These are phyloP conservation scores for Cervus canadensis DNA, from an alignment of 2,113 vertebrate genomes.

Conservation along the genomic window DNA sequence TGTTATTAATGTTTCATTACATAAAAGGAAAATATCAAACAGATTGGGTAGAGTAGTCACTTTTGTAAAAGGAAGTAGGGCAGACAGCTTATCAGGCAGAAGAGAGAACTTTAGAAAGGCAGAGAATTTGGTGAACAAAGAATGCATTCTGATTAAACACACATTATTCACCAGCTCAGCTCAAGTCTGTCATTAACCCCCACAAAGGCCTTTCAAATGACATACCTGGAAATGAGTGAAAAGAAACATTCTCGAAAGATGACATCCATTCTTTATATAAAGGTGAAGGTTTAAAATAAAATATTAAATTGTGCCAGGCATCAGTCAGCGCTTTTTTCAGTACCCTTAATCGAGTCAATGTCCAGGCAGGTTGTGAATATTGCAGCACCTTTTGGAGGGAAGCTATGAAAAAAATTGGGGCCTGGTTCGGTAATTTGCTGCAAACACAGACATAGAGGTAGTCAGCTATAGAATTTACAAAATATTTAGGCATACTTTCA, in stretches of 20 bases:
- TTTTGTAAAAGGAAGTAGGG: conserved; percentile 47
- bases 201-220: neutral
- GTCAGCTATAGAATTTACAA: neutral
- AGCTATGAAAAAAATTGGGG: neutral
- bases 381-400: neutral
- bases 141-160: neutral
- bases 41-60: neutral
- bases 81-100: conserved; percentile 18
- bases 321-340: neutral
- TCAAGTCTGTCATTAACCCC: conserved; percentile 1
- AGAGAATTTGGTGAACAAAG: neutral
- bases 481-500: neutral
- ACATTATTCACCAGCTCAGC: neutral
- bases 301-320: conserved; percentile 9
- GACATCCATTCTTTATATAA: conserved; percentile 3
- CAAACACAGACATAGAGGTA: neutral
- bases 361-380: neutral
- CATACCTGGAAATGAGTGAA: conserved; percentile 19
- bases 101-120: conserved; percentile 33
- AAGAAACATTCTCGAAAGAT: neutral
- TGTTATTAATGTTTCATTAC: conserved; percentile 10
- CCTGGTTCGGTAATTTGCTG: neutral
- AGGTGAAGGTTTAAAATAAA: conserved; percentile 38
- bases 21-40: conserved; percentile 38
- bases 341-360: neutral